Evolutionary conservation across 2,113 vertebrate genomes (phyloP).

Genomic region (Pituophis catenifer): DNA sequence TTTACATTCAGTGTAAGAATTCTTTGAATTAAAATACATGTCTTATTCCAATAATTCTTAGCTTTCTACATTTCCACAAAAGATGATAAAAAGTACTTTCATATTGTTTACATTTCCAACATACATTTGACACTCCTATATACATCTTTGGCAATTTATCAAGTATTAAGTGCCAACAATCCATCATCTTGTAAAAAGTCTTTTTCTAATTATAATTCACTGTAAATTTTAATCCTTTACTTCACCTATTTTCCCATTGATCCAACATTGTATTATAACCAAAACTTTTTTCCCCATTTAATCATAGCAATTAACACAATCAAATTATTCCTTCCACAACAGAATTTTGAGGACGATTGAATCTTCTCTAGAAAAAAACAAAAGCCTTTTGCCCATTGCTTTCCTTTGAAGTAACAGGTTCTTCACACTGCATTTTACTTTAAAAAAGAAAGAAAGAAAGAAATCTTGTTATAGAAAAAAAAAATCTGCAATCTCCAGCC

Average conservation of each 20-base stretch:
- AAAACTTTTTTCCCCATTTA: too few relatives aligned
- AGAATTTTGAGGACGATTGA: neutral
- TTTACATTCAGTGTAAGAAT: neutral
- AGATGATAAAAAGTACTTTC: neutral
- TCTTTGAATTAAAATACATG: neutral
- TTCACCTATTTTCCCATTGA: too few relatives aligned
- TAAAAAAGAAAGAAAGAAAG: neutral
- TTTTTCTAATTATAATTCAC: neutral
- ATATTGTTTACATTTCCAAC: neutral
- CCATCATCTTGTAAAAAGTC: neutral
- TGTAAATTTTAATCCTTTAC: neutral
- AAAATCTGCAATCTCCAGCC: neutral
- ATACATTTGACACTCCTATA: neutral
- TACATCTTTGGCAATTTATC: neutral
- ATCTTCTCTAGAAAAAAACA: neutral
- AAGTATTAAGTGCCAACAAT: neutral
- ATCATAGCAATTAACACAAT: neutral
- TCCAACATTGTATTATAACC: too few relatives aligned
- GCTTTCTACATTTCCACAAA: neutral
- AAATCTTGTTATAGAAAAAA: neutral
- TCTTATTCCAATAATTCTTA: neutral
- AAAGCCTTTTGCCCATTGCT: neutral
- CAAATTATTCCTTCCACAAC: neutral
- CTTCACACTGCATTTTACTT: neutral
- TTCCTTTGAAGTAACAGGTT: neutral